These are phyloP conservation scores for Pluvianellus socialis DNA, from an alignment of 2,113 vertebrate genomes.

Conservation along the genomic window DNA sequence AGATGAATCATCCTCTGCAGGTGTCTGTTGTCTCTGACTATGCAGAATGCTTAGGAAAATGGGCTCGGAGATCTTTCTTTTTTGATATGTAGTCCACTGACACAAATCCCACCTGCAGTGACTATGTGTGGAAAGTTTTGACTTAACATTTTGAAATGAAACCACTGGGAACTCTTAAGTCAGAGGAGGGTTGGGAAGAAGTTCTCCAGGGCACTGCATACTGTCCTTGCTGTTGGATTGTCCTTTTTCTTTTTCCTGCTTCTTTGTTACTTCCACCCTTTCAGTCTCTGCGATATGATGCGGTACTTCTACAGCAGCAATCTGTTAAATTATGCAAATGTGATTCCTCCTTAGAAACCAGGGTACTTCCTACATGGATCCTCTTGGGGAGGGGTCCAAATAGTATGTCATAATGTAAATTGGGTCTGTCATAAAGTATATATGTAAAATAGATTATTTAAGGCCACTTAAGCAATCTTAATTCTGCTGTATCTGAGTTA, in stretches of 20 bases:
- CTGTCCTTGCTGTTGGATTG: neutral
- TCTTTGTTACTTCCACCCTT: neutral
- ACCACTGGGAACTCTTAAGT: neutral
- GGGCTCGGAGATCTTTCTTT: neutral
- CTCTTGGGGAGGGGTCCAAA: neutral
- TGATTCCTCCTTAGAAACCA: neutral
- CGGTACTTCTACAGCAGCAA: rapidly evolving
- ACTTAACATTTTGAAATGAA: neutral
- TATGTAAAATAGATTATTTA: neutral
- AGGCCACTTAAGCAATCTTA: neutral
- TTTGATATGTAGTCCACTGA: neutral
- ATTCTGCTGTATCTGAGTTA: neutral
- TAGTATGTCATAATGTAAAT: neutral
- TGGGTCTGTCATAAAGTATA: neutral
- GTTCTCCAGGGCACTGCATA: neutral
- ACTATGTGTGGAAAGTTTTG: neutral
- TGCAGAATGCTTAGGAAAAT: neutral
- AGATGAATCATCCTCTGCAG: neutral
- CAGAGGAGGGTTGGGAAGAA: neutral
- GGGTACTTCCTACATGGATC: neutral
- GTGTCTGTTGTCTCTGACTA: neutral
- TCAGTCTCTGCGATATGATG: neutral
- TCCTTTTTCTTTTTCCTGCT: neutral
- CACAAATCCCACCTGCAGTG: neutral
- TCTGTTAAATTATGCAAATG: neutral